A percentile compares a stretch with the other conserved stretches of the same genome.
phyloP scores from a whole-genome alignment of 2,797 vertebrate genomes.

The Manis crassicaudata region DNA sequence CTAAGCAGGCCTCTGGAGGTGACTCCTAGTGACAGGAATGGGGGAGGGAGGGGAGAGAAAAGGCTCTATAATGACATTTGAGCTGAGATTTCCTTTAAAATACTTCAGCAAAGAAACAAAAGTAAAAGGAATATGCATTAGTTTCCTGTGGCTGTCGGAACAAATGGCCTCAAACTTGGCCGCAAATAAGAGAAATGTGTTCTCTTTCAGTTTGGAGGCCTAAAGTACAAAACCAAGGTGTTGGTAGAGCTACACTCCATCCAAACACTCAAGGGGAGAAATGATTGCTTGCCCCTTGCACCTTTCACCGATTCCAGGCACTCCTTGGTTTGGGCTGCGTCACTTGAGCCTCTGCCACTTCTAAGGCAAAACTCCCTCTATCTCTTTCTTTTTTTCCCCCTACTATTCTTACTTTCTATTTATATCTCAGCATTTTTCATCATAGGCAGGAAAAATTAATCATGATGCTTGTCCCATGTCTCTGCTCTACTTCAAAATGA shows the following conservation, averaged over 20 bases:
- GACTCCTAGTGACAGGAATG: neutral
- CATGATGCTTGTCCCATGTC: too few relatives aligned
- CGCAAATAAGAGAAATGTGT: neutral
- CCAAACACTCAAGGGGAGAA: neutral
- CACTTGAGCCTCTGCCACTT: neutral
- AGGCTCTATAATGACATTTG: neutral
- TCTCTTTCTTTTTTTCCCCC: neutral
- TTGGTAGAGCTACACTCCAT: neutral
- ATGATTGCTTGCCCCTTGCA: neutral
- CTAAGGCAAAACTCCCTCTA: neutral
- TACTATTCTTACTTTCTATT: too few relatives aligned
- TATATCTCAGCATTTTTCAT: too few relatives aligned
- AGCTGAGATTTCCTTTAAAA: neutral
- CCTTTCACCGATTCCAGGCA: neutral
- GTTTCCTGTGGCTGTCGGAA: neutral
- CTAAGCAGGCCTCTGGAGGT: neutral
- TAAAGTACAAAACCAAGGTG: neutral
- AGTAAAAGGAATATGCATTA: neutral
- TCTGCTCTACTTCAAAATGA: neutral
- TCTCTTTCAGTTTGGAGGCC: neutral
- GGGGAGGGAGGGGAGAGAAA: neutral
- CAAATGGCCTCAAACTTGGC: neutral
- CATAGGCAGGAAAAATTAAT: too few relatives aligned
- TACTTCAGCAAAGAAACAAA: neutral
- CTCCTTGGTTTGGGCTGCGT: neutral